These are phyloP conservation scores for Melieria crassipennis DNA, from an alignment of 2,888 invertebrate species.

Conservation along the genomic window DNA sequence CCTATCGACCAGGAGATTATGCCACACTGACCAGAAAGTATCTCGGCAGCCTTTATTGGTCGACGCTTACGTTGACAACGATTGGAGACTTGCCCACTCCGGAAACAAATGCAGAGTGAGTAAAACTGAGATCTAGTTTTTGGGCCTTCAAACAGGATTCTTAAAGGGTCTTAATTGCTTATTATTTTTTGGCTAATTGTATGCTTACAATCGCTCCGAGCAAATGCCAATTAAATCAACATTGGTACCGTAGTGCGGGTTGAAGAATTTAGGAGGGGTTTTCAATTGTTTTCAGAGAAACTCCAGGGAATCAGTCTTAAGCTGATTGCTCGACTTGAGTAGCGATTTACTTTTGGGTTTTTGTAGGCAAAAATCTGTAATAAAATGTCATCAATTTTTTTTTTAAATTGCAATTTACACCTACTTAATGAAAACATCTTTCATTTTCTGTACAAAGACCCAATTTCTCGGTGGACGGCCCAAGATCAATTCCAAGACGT, in stretches of 20 bases:
- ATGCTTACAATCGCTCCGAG: too few species aligned
- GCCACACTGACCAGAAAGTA: constrained; percentile 92
- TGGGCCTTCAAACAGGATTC: too few species aligned
- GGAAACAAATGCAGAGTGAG: constrained; percentile 96
- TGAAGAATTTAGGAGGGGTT: too few species aligned
- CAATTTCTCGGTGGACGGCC: constrained; percentile 78
- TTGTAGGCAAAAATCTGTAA: neutral
- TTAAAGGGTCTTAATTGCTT: too few species aligned
- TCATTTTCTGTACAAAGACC: constrained; percentile 54
- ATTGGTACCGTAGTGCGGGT: too few species aligned
- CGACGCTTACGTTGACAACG: constrained; percentile 93
- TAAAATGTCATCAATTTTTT: too few species aligned
- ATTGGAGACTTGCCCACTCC: constrained; percentile 96
- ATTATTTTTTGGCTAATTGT: too few species aligned
- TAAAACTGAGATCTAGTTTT: constrained; percentile 53
- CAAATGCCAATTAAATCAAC: too few species aligned
- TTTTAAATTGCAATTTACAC: too few species aligned
- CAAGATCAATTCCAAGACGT: constrained; percentile 88
- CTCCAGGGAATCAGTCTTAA: too few species aligned
- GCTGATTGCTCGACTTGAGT: too few species aligned
- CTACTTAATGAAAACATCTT: neutral
- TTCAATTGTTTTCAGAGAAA: too few species aligned
- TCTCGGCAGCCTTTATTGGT: constrained; percentile 95
- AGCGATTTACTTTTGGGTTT: neutral
- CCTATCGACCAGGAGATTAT: constrained; percentile 87